Base-by-base conservation (phyloP, 2,797 vertebrate species). In the Phataginus tetradactyla region DNA sequence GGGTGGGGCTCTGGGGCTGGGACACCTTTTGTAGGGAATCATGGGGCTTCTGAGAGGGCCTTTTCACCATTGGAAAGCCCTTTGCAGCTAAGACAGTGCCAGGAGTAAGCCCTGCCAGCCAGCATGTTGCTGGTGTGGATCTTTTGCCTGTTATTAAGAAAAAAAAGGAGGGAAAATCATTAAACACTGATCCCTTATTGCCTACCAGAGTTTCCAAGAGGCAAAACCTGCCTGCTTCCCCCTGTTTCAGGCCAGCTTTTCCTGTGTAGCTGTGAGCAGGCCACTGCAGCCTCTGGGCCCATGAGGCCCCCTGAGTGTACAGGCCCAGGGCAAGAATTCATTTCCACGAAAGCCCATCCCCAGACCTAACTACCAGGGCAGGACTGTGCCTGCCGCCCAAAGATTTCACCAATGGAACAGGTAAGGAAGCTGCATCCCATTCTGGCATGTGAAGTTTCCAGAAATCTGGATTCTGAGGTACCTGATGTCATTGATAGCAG, bases 1-100 rank as follows among this genome's bases (percentile, higher is more conserved):
- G 9, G 75, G 57, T 37, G 13, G 61, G 42, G 29, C 32, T 90
- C 66, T 84, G 42, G 87, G 63, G 12, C 45, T 18, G 13, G 17
- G 59, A 81, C 25, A 45, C n/a, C 71, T 86, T 92, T 74, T 32
- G 17, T 57, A 57, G 86, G 78, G 37, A 93, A 69, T 68, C 29
- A 0, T 0, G 18, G 25, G n/a, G 37, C 63, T 88, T 78, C 79
- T n/a, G 4, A 83, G 49, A 53, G 75, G 15, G 23, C n/a, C n/a
- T 66, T 81, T 75, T 45, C 39, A 45, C 34, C 23, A 6, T 79
- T 11, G 83, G 49, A 61, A 63, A 88, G 17, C 55, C 81, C 39
- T 86, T 94, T 61, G 32, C 5, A 83, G 83, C 45, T 88, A 34
- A 85, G 66, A 77, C 23, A 12, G 12, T 32, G 69, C 32, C 13